Evolutionary conservation across 1,140 invertebrate genomes (phyloP).

Genomic region (Nebria ingens): DNA sequence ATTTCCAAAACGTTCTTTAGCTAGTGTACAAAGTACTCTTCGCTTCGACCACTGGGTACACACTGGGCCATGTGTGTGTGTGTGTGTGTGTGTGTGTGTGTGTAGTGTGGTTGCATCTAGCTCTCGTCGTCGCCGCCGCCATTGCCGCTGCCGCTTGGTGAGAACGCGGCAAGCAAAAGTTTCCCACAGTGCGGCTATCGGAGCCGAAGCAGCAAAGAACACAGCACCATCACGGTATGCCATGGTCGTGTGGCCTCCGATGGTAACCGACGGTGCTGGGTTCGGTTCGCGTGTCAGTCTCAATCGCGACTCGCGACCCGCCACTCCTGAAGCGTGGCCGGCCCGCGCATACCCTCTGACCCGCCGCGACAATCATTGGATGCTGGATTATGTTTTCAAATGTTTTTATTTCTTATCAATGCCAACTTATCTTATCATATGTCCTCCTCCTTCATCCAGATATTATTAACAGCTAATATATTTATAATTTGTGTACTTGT

Average conservation of each 20-base stretch:
- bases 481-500: no score
- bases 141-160: background rate
- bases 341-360: background rate
- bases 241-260: background rate
- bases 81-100: background rate
- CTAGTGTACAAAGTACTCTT: no score
- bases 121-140: background rate
- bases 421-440: no score
- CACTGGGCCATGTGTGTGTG: background rate
- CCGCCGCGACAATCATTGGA: background rate
- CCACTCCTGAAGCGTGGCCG: conserved; percentile 1
- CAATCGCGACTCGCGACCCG: background rate
- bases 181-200: conserved; percentile 2
- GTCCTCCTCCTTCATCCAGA: no score
- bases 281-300: background rate
- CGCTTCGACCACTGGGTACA: background rate
- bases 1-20: no score
- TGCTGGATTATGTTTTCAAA: background rate
- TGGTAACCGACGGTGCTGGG: background rate
- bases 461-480: no score
- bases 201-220: no score
- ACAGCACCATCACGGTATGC: no score
- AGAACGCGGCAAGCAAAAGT: conserved; percentile 1
- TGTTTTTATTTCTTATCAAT: no score
- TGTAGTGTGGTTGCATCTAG: background rate